phyloP scores from a whole-genome alignment of 2,113 vertebrate species.

The Aegotheles bennettii region DNA sequence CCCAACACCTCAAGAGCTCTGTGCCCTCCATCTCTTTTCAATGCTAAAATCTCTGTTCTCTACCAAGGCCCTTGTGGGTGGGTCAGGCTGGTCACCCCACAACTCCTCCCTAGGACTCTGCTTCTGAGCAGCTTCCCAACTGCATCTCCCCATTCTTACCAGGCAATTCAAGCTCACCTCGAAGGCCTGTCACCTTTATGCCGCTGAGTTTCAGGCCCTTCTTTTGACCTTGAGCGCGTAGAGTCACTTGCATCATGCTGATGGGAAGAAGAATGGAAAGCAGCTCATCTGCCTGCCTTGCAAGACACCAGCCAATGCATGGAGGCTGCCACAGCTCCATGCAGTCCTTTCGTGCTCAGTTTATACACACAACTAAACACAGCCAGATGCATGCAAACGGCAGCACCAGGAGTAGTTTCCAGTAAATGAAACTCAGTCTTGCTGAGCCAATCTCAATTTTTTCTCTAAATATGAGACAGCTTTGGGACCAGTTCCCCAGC shows the following conservation, averaged over 20 bases:
- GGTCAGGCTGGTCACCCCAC: not conserved
- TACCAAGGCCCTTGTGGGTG: not conserved
- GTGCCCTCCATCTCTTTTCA: not conserved
- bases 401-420: not conserved
- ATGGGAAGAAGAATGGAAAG: not conserved
- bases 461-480: not conserved
- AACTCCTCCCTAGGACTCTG: not conserved
- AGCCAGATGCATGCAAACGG: not conserved
- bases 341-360: not conserved
- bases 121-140: not conserved
- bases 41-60: not conserved
- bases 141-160: not conserved
- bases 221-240: slow-evolving; percentile 74
- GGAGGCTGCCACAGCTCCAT: not conserved
- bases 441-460: not conserved
- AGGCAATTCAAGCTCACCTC: slow-evolving; percentile 71
- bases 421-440: not conserved
- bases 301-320: not conserved
- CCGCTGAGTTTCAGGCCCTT: slow-evolving; percentile 78
- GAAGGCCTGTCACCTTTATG: slow-evolving; percentile 78
- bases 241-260: slow-evolving; percentile 65
- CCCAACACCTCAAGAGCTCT: not conserved
- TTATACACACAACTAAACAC: not conserved
- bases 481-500: fast-evolving
- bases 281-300: not conserved